These are phyloP conservation scores for Adelosebastes latens DNA, from an alignment of 2,797 vertebrate genomes.

Conservation along the genomic window DNA sequence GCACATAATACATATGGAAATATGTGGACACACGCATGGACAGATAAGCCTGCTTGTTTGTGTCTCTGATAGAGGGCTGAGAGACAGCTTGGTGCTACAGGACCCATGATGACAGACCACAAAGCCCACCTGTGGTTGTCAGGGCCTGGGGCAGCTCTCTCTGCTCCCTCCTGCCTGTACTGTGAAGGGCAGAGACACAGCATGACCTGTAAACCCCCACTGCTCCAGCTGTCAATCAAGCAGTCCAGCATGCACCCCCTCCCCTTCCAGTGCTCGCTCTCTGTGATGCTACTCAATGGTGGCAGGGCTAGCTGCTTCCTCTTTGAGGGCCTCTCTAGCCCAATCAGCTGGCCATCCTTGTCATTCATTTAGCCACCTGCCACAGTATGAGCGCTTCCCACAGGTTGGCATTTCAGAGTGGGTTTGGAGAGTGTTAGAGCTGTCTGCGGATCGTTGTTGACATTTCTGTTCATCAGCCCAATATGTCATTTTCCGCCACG, in stretches of 20 bases:
- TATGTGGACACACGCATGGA: neutral
- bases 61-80: conserved; percentile 13
- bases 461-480: conserved; percentile 27
- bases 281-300: conserved; percentile 28
- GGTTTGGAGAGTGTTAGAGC: neutral
- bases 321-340: conserved; percentile 4
- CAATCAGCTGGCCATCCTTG: conserved; percentile 25
- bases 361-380: conserved; percentile 37
- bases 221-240: conserved; percentile 67
- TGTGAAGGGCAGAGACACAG: conserved; percentile 76
- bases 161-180: conserved; percentile 52
- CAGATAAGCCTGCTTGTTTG: conserved; percentile 22
- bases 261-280: neutral
- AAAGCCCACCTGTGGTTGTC: conserved; percentile 70
- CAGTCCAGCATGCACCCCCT: neutral
- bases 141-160: conserved; percentile 38
- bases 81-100: conserved; percentile 43
- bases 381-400: conserved; percentile 8
- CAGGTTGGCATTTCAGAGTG: conserved; percentile 32
- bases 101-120: conserved; percentile 59
- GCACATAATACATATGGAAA: neutral
- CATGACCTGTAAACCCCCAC: conserved; percentile 57
- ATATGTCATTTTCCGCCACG: conserved; percentile 6
- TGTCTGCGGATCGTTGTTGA: conserved; percentile 24
- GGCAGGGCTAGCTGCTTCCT: conserved; percentile 12